Conservation (phyloP, 2,797 vertebrate genomes). For the Melanotaenia trifasciata region DNA sequence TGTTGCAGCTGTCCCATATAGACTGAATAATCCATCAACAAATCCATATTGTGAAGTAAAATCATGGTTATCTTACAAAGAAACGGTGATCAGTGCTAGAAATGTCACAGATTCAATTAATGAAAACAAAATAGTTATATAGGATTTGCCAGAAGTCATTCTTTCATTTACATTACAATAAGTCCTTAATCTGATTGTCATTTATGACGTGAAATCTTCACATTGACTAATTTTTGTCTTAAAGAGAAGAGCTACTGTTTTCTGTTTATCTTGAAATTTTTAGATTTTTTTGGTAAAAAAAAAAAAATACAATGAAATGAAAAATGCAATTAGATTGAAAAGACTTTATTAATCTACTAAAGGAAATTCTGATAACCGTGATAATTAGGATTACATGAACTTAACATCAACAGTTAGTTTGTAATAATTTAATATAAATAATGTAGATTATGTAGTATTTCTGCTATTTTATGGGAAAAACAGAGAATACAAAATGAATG, state of each 20-base stretch:
- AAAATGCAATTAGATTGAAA: no score
- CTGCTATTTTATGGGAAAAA: background rate
- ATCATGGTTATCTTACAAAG: background rate
- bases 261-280: background rate
- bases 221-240: background rate
- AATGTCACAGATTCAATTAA: background rate
- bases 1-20: background rate
- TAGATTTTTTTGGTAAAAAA: background rate
- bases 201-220: background rate
- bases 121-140: background rate
- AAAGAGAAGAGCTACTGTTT: background rate
- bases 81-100: background rate
- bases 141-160: background rate
- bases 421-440: background rate
- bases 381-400: no score
- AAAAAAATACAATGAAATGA: no score
- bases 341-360: no score
- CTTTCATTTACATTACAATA: background rate
- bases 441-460: background rate
- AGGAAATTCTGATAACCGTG: no score
- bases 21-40: slow-evolving; percentile 3
- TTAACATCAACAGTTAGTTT: background rate
- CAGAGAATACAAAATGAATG: background rate
- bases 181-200: background rate
- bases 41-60: background rate